A percentile compares a stretch with the other conserved stretches of the same genome.
Conservation (phyloP, 2,797 vertebrate species). For the Diceros bicornis region DNA sequence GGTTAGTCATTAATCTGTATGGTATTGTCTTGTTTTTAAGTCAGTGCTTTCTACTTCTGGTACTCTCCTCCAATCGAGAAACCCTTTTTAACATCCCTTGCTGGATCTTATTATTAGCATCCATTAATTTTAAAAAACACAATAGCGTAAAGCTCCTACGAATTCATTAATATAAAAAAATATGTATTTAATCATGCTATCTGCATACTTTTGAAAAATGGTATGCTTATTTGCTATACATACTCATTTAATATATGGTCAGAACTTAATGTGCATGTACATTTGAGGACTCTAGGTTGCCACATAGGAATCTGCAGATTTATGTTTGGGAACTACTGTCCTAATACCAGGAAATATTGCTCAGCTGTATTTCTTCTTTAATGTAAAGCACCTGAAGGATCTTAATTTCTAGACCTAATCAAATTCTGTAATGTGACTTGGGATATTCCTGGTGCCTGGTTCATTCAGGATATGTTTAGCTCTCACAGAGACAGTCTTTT, state of each 20-base stretch:
- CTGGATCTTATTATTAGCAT: background rate
- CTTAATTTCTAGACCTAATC: constrained; percentile 40
- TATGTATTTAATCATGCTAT: background rate
- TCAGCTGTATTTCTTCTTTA: constrained; percentile 21
- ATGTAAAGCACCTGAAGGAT: background rate
- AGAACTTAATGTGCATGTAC: background rate
- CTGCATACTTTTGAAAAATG: constrained; percentile 46
- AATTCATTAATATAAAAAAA: constrained; percentile 26
- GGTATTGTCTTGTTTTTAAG: constrained; percentile 45
- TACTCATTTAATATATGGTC: background rate
- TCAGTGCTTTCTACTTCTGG: background rate
- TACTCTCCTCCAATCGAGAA: background rate
- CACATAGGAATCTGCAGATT: background rate
- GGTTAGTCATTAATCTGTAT: constrained; percentile 7
- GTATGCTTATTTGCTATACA: background rate
- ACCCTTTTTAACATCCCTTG: background rate
- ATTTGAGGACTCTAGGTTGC: constrained; percentile 28
- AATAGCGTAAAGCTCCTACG: constrained; percentile 13
- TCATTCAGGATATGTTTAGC: constrained; percentile 34
- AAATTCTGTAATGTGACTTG: constrained; percentile 46
- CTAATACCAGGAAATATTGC: background rate
- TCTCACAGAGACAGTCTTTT: background rate
- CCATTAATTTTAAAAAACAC: constrained; percentile 5
- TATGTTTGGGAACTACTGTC: background rate
- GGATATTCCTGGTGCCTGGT: background rate